A percentile compares a stretch with the other conserved stretches of the same genome.
These are phyloP conservation scores for Antigone vipio DNA, from an alignment of 2,113 vertebrate species.

Conservation along the genomic window DNA sequence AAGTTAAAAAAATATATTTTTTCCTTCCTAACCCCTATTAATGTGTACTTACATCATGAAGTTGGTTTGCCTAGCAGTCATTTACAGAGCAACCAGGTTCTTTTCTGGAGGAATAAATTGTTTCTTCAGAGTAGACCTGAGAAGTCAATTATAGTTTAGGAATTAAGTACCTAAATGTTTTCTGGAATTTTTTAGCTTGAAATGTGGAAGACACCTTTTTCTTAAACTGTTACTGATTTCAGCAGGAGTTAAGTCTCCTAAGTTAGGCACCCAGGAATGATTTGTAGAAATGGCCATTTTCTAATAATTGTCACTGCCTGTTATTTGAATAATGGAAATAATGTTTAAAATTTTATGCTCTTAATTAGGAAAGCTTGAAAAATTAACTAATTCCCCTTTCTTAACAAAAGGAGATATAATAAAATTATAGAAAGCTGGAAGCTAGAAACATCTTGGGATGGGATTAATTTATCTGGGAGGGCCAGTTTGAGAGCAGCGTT, in stretches of 20 bases:
- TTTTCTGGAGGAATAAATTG: not conserved
- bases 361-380: not conserved
- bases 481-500: not conserved
- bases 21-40: not conserved
- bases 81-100: not conserved
- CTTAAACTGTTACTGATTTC: not conserved
- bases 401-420: not conserved
- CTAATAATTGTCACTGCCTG: not conserved
- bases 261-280: not conserved
- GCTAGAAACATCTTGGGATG: not conserved
- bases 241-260: not conserved
- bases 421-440: not conserved
- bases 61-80: not conserved
- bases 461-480: not conserved
- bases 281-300: not conserved
- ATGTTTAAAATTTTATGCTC: not conserved
- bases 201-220: not conserved
- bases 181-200: not conserved
- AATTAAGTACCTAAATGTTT: not conserved
- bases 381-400: not conserved
- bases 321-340: not conserved
- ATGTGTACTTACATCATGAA: not conserved
- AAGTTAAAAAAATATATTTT: not conserved
- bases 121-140: not conserved
- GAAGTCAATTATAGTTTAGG: not conserved